These are phyloP conservation scores for Sialis fuliginosa DNA, from an alignment of 2,888 invertebrate species.

Conservation along the genomic window DNA sequence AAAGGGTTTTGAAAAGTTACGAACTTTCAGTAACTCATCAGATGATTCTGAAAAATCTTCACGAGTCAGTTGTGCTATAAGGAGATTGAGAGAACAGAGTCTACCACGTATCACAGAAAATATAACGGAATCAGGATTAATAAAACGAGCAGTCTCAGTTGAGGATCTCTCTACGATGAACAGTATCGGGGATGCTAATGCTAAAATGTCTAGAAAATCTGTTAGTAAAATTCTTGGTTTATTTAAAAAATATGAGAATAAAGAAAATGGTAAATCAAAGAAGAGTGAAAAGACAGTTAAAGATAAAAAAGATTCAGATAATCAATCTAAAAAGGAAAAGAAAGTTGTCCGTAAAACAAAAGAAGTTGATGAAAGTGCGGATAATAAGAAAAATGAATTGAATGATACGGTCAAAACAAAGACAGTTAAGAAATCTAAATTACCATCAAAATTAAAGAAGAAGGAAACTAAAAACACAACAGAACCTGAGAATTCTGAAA, in stretches of 20 bases:
- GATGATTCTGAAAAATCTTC: constrained; percentile 25
- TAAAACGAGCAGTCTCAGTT: constrained; percentile 54
- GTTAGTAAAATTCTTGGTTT: constrained; percentile 60
- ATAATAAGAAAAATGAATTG: too few species aligned
- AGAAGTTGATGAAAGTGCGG: constrained; percentile 3
- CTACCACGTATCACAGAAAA: constrained; percentile 33
- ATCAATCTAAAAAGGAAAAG: constrained; percentile 6
- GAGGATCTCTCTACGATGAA: constrained; percentile 41
- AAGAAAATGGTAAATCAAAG: constrained; percentile 17
- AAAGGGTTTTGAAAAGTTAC: constrained; percentile 55
- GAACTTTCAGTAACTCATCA: constrained; percentile 25
- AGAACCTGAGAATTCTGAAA: too few species aligned
- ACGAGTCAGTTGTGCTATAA: constrained; percentile 33
- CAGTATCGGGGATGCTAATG: constrained; percentile 14
- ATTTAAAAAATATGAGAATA: constrained; percentile 54
- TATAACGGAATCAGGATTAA: constrained; percentile 44
- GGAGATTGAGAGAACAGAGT: constrained; percentile 46
- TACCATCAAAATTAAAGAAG: constrained; percentile 13
- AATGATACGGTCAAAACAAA: constrained; percentile 7
- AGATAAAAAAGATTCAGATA: constrained; percentile 17
- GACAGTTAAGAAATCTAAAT: constrained; percentile 7
- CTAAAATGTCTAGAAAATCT: constrained; percentile 37
- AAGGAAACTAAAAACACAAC: constrained; percentile 11
- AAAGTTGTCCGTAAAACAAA: constrained; percentile 8
- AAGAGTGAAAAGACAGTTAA: constrained; percentile 13